Evolutionary conservation across 2,888 invertebrate genomes (phyloP).

Genomic region (Melitaea athalia): DNA sequence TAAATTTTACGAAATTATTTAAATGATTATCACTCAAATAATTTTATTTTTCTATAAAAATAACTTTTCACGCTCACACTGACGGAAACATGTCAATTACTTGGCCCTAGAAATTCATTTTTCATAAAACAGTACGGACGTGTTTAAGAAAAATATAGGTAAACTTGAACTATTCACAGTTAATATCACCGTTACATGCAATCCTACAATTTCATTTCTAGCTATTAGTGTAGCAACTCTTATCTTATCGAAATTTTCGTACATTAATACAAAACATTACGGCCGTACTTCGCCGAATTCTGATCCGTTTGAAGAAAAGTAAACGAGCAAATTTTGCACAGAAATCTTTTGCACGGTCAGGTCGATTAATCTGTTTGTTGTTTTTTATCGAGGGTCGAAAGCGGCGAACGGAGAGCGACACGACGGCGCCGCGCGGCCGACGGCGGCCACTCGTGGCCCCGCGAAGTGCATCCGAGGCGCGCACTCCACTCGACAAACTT

Average conservation of each 20-base stretch:
- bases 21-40: conserved; percentile 16
- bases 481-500: conserved; percentile 77
- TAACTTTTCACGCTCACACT: conserved; percentile 38
- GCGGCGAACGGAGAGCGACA: conserved; percentile 71
- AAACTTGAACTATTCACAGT: conserved; percentile 71
- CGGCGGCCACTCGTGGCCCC: conserved; percentile 73
- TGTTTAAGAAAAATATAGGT: conserved; percentile 62
- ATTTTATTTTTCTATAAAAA: conserved; percentile 11
- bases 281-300: conserved; percentile 55
- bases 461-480: conserved; percentile 74
- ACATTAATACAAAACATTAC: conserved; percentile 70
- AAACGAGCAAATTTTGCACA: conserved; percentile 56
- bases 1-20: neutral
- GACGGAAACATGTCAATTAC: conserved; percentile 41
- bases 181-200: conserved; percentile 79
- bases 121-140: conserved; percentile 58
- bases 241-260: conserved; percentile 76
- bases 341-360: conserved; percentile 63
- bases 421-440: conserved; percentile 73
- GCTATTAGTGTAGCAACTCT: conserved; percentile 70
- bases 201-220: conserved; percentile 78
- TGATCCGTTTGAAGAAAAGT: conserved; percentile 51
- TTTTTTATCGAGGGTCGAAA: conserved; percentile 71
- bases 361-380: conserved; percentile 80
- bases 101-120: conserved; percentile 51